phyloP scores from a whole-genome alignment of 2,888 invertebrate genomes.

The Trichogramma evanescens region DNA sequence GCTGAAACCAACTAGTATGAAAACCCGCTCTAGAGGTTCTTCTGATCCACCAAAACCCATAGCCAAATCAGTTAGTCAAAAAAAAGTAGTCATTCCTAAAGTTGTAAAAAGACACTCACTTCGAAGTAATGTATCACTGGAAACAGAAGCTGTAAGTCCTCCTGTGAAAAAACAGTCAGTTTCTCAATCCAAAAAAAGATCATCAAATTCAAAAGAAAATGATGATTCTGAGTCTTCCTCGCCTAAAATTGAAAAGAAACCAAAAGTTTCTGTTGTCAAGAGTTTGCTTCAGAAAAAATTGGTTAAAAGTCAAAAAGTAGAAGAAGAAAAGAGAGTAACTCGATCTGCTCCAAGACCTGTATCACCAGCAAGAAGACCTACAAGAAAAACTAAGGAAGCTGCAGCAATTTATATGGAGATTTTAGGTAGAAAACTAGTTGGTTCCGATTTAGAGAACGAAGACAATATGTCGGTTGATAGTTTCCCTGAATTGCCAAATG shows the following conservation, averaged over 20 bases:
- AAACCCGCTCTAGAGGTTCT: conserved; percentile 48
- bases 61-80: neutral
- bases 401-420: conserved; percentile 70
- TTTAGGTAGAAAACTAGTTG: conserved; percentile 61
- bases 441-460: conserved; percentile 57
- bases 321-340: conserved; percentile 15
- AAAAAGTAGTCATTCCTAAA: conserved; percentile 7
- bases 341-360: conserved; percentile 13
- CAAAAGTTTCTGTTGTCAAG: too few relatives aligned
- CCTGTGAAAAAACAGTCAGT: neutral
- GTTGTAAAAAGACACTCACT: conserved; percentile 16
- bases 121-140: conserved; percentile 7
- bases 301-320: neutral
- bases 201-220: neutral
- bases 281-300: neutral
- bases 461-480: conserved; percentile 60
- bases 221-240: neutral
- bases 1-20: conserved; percentile 43
- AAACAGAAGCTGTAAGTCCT: neutral
- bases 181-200: neutral
- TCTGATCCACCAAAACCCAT: neutral
- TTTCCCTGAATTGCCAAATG: conserved; percentile 62
- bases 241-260: too few relatives aligned
- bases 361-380: conserved; percentile 49
- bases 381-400: conserved; percentile 68